Evolutionary conservation across 2,113 vertebrate genomes (phyloP).

Genomic region (Mesembrinibis cayennensis): DNA sequence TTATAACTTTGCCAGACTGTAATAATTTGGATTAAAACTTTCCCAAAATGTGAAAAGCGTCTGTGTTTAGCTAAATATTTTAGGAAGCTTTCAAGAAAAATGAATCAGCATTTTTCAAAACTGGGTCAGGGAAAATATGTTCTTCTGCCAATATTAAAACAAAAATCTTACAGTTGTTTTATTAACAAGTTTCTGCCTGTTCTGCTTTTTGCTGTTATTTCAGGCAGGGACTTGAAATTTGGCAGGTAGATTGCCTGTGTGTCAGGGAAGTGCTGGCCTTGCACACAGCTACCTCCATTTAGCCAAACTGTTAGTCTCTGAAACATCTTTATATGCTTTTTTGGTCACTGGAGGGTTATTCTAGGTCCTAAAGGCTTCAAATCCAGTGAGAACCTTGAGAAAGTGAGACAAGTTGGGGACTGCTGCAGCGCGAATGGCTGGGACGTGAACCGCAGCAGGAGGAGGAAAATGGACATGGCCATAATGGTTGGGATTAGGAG

Average conservation of each 20-base stretch:
- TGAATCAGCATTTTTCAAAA: constrained; percentile 45
- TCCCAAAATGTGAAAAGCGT: neutral
- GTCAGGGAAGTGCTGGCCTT: neutral
- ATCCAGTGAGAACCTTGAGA: neutral
- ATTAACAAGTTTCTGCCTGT: neutral
- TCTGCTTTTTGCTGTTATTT: constrained; percentile 28
- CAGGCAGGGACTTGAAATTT: constrained; percentile 13
- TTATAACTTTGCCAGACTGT: constrained; percentile 20
- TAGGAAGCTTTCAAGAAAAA: constrained; percentile 25
- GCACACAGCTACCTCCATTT: neutral
- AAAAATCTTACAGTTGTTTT: constrained; percentile 2
- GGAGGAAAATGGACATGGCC: neutral
- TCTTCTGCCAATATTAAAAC: constrained; percentile 27
- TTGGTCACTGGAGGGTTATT: neutral
- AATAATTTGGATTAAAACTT: constrained; percentile 52
- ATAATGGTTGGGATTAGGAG: neutral
- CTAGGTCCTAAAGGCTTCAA: neutral
- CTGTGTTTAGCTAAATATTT: constrained; percentile 35
- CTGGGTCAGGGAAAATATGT: constrained; percentile 34
- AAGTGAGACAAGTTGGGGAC: neutral
- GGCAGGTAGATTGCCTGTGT: neutral
- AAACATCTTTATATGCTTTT: neutral
- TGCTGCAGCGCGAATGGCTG: accelerated
- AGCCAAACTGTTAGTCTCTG: neutral
- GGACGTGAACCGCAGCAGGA: neutral